Conservation (phyloP, 2,888 invertebrate species). For the Megastigmus dorsalis region DNA sequence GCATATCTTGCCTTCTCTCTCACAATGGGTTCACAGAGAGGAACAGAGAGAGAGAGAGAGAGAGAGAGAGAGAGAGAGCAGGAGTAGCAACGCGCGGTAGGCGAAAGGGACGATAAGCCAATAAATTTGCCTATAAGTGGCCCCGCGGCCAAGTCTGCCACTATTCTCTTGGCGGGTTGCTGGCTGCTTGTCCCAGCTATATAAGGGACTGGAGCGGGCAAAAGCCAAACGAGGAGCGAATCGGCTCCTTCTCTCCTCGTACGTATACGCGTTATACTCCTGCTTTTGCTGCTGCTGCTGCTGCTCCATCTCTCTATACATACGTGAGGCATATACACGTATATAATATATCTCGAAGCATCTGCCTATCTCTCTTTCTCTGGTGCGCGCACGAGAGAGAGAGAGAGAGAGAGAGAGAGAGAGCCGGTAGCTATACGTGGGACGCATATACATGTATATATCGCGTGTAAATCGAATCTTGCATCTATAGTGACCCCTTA, state of each 20-base stretch:
- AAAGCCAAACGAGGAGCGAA: slow-evolving; percentile 47
- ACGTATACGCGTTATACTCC: background rate
- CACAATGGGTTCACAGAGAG: slow-evolving; percentile 26
- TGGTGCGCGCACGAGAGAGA: background rate
- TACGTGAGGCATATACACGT: too few relatives aligned
- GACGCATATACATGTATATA: background rate
- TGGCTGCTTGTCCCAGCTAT: background rate
- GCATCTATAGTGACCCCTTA: slow-evolving; percentile 7
- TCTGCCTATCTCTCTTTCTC: slow-evolving; percentile 1
- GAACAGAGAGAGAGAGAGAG: too few relatives aligned
- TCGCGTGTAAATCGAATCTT: slow-evolving; percentile 43
- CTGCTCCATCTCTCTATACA: background rate
- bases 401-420: too few relatives aligned
- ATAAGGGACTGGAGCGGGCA: slow-evolving; percentile 33
- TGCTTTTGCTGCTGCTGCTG: background rate
- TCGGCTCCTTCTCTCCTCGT: slow-evolving; percentile 10
- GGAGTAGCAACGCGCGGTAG: background rate
- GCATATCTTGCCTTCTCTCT: too few relatives aligned
- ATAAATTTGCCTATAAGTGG: slow-evolving; percentile 53
- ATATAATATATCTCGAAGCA: too few relatives aligned
- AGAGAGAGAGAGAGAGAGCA: background rate
- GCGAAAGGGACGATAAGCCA: slow-evolving; percentile 47
- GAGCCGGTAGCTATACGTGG: background rate
- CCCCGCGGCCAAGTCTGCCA: slow-evolving; percentile 24
- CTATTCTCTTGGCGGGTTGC: too few relatives aligned